Conservation (phyloP, 2,888 invertebrate genomes). For the Petrolisthes cinctipes region DNA sequence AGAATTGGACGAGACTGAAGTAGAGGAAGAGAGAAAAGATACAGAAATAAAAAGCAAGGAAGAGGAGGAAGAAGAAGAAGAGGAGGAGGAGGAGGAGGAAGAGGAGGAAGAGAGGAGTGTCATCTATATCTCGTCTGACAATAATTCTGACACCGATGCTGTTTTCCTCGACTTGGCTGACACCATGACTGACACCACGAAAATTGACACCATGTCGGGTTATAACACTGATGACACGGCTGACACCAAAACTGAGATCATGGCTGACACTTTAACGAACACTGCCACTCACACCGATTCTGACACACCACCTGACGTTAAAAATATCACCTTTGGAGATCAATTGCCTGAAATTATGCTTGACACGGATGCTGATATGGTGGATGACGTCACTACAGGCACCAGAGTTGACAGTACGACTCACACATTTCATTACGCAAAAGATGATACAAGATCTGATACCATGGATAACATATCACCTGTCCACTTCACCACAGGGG, state of each 20-base stretch:
- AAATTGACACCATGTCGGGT: not conserved
- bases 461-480: not conserved
- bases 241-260: not conserved
- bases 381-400: not conserved
- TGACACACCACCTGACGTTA: not conserved
- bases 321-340: not conserved
- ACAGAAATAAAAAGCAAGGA: no score
- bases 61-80: no score
- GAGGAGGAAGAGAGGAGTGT: no score
- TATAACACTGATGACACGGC: not conserved
- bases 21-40: no score
- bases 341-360: no score
- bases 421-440: not conserved
- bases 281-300: not conserved
- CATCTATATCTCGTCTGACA: no score
- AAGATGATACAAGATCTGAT: not conserved
- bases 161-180: not conserved
- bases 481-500: not conserved
- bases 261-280: not conserved
- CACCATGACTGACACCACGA: not conserved
- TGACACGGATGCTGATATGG: not conserved
- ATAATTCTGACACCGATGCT: not conserved
- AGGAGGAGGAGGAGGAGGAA: no score
- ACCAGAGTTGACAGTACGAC: not conserved
- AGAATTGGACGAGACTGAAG: no score